phyloP scores from a whole-genome alignment of 2,888 invertebrate genomes.

The Corbicula japonica region DNA sequence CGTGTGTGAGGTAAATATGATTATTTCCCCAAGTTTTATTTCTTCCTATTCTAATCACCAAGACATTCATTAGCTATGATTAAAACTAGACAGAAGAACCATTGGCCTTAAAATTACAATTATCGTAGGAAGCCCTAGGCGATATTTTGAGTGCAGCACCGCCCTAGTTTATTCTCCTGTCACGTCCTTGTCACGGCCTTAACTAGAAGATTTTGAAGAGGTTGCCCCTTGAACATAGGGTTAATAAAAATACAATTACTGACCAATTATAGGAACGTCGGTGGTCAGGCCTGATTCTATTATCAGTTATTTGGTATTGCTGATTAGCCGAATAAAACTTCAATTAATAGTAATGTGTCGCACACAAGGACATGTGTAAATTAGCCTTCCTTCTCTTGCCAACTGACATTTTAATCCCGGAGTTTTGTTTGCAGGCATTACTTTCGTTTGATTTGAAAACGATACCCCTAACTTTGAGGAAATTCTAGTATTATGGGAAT shows the following conservation, averaged over 20 bases:
- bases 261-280: constrained; percentile 59
- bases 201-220: constrained; percentile 29
- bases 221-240: constrained; percentile 58
- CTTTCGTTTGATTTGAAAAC: no score
- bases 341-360: constrained; percentile 49
- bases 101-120: constrained; percentile 2
- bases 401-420: constrained; percentile 18
- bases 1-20: not conserved
- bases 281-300: constrained; percentile 54
- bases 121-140: constrained; percentile 31
- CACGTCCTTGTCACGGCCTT: constrained; percentile 58
- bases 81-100: no score
- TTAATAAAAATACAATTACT: constrained; percentile 69
- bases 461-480: no score
- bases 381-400: constrained; percentile 3
- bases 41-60: not conserved
- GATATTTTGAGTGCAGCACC: constrained; percentile 44
- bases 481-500: no score
- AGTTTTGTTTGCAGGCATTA: constrained; percentile 2
- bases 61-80: no score
- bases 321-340: constrained; percentile 47
- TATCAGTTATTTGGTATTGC: constrained; percentile 27
- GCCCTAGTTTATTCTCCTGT: constrained; percentile 41
- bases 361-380: constrained; percentile 18
- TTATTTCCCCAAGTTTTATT: not conserved